These are phyloP conservation scores for Laodelphax striatellus DNA, from an alignment of 1,140 invertebrate genomes.

Conservation along the genomic window DNA sequence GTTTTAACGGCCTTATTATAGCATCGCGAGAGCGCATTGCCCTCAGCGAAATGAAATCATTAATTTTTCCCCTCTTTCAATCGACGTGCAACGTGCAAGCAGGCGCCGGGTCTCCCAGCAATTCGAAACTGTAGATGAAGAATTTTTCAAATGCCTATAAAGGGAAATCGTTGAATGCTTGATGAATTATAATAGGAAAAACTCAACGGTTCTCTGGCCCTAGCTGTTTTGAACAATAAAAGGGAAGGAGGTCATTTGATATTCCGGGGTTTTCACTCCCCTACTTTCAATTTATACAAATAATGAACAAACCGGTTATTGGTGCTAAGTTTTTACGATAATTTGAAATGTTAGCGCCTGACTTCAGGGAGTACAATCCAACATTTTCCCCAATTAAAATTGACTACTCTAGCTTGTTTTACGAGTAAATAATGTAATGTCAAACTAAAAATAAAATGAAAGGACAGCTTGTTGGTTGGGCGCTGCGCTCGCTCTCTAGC, in stretches of 20 bases:
- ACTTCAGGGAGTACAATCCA: neutral
- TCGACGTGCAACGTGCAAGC: no score
- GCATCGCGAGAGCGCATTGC: no score
- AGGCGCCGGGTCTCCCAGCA: no score
- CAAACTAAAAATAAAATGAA: neutral
- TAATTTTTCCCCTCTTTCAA: no score
- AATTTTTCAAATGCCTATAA: no score
- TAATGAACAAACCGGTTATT: neutral
- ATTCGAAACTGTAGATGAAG: no score
- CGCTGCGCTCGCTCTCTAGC: constrained; percentile 10
- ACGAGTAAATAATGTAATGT: neutral
- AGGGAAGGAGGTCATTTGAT: constrained; percentile 12
- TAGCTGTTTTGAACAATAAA: neutral
- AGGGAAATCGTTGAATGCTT: no score
- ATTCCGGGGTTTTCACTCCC: constrained; percentile 2
- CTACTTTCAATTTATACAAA: neutral
- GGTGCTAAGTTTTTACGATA: neutral
- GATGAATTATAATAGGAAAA: no score
- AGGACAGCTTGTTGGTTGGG: neutral
- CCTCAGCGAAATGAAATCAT: no score
- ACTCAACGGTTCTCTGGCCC: no score
- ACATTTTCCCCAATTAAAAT: neutral
- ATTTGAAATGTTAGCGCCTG: neutral
- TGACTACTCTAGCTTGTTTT: neutral
- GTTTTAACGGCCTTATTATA: no score